Evolutionary conservation across 2,797 vertebrate genomes (phyloP).

Genomic region (Gymnoscopelus microlampas): DNA sequence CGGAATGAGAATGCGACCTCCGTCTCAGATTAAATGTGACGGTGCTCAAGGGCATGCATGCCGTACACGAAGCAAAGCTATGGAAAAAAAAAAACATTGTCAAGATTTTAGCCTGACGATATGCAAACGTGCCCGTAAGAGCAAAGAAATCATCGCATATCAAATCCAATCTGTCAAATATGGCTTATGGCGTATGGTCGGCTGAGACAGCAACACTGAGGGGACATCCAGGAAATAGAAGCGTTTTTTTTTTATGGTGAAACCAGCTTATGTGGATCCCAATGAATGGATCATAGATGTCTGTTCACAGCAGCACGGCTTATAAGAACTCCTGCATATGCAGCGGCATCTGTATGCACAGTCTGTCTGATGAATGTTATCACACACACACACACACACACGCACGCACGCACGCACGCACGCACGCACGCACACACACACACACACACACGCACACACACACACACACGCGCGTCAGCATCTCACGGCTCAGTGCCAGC

Average conservation of each 20-base stretch:
- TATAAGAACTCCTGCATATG: background rate
- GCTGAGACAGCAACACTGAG: too few species aligned
- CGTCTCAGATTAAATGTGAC: too few species aligned
- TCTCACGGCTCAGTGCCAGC: conserved; percentile 14
- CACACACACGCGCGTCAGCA: background rate
- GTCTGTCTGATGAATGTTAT: background rate
- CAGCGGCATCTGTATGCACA: background rate
- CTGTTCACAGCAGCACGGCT: conserved; percentile 9
- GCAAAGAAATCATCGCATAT: too few species aligned
- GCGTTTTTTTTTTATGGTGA: conserved; percentile 33
- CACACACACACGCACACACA: background rate
- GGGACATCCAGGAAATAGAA: background rate
- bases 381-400: background rate
- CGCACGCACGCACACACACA: background rate
- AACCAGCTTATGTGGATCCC: background rate
- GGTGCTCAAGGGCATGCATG: too few species aligned
- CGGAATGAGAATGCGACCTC: too few species aligned
- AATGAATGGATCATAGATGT: background rate
- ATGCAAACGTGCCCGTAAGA: too few species aligned
- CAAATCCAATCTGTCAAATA: too few species aligned
- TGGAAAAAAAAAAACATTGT: too few species aligned
- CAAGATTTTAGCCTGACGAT: too few species aligned
- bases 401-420: background rate
- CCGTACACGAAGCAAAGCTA: too few species aligned
- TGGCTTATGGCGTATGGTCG: too few species aligned